phyloP scores from a whole-genome alignment of 2,888 invertebrate genomes.

The Linyphia triangularis region DNA sequence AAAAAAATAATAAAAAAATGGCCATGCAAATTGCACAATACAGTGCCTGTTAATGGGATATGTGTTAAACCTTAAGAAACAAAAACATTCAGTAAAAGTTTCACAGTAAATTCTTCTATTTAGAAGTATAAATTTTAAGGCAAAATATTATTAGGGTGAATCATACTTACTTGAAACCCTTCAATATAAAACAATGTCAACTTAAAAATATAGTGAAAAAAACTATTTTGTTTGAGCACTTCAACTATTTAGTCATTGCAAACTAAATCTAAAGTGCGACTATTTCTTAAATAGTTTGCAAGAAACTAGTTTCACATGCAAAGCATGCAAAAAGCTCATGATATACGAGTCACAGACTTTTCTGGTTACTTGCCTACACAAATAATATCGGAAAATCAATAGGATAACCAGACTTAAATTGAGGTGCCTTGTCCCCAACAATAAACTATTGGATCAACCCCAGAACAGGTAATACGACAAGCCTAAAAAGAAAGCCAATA shows the following conservation, averaged over 20 bases:
- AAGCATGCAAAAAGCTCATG: conserved; percentile 27
- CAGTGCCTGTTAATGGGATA: too few species aligned
- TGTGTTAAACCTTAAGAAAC: too few species aligned
- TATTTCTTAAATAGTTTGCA: background rate
- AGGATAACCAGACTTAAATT: conserved; percentile 55
- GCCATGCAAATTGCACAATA: too few species aligned
- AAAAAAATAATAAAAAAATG: too few species aligned
- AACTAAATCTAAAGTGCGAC: conserved; percentile 45
- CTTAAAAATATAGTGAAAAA: too few species aligned
- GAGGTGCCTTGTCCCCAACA: conserved; percentile 70
- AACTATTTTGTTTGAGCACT: too few species aligned
- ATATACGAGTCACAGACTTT: background rate
- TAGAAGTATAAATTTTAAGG: too few species aligned
- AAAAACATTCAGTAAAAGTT: too few species aligned
- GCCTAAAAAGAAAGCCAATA: conserved; percentile 56
- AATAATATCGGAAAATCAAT: conserved; percentile 30
- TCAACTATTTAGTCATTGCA: background rate
- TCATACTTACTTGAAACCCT: too few species aligned
- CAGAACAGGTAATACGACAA: conserved; percentile 70
- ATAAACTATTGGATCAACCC: conserved; percentile 47
- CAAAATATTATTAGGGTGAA: too few species aligned
- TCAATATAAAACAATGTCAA: too few species aligned
- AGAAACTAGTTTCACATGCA: conserved; percentile 38
- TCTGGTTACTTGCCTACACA: conserved; percentile 61
- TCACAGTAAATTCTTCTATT: too few species aligned